Evolutionary conservation across 2,888 invertebrate genomes (phyloP).

Genomic region (Cephus spinipes): DNA sequence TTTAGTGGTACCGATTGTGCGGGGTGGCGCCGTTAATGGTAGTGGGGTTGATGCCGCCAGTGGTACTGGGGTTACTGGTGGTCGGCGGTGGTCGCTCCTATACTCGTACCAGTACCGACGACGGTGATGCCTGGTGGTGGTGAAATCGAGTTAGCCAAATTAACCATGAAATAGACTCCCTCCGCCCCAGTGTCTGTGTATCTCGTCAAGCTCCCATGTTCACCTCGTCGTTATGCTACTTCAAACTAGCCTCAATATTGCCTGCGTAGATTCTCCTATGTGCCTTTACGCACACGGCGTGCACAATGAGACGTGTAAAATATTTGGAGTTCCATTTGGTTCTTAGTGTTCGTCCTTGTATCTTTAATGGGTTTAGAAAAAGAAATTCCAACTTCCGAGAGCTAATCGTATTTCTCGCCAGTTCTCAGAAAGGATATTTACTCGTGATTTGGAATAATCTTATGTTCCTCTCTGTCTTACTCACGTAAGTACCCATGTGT

Average conservation of each 20-base stretch:
- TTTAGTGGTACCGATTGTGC: conserved; percentile 46
- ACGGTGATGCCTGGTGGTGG: conserved; percentile 37
- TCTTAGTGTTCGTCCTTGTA: neutral
- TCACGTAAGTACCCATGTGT: neutral
- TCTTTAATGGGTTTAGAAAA: neutral
- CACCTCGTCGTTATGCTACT: conserved; percentile 23
- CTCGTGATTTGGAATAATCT: neutral
- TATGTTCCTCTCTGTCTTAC: neutral
- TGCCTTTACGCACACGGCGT: neutral
- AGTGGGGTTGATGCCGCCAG: conserved; percentile 30
- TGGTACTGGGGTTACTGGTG: conserved; percentile 24
- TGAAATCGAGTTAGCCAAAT: conserved; percentile 66
- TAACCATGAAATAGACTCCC: conserved; percentile 68
- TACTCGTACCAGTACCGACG: neutral
- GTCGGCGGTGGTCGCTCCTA: conserved; percentile 6
- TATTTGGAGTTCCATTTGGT: neutral
- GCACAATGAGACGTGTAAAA: neutral
- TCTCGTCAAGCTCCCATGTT: conserved; percentile 51
- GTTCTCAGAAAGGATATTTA: neutral
- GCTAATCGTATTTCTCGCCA: neutral
- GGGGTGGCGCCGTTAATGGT: conserved; percentile 33
- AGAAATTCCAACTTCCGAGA: neutral
- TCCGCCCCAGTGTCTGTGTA: conserved; percentile 59
- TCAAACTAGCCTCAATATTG: neutral
- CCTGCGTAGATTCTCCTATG: neutral